Evolutionary conservation across 2,797 vertebrate genomes (phyloP).

Genomic region (Spondyliosoma cantharus): DNA sequence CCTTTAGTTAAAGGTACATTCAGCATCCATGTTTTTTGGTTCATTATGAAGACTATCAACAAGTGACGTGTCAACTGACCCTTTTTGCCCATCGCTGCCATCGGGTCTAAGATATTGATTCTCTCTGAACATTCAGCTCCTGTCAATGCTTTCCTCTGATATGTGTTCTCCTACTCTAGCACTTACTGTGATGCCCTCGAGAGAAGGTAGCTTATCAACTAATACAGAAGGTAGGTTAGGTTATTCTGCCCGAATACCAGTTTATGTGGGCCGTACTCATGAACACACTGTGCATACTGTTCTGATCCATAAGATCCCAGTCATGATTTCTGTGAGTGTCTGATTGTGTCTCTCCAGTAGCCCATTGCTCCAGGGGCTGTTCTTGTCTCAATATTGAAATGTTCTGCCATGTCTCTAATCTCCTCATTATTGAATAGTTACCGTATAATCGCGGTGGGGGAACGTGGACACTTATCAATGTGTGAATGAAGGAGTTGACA

Average conservation of each 20-base stretch:
- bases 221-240: constrained; percentile 40
- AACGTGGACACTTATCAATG: neutral
- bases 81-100: too few relatives aligned
- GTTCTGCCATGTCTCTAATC: neutral
- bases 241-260: constrained; percentile 47
- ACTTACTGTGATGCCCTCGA: constrained; percentile 31
- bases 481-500: too few relatives aligned
- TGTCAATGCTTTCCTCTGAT: constrained; percentile 54
- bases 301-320: too few relatives aligned
- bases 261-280: constrained; percentile 52
- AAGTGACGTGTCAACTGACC: too few relatives aligned
- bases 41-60: too few relatives aligned
- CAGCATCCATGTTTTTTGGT: too few relatives aligned
- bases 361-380: constrained; percentile 44
- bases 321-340: constrained; percentile 49
- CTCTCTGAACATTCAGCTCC: constrained; percentile 54
- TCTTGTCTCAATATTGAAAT: constrained; percentile 23
- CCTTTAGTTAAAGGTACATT: too few relatives aligned
- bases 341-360: constrained; percentile 41
- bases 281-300: constrained; percentile 43
- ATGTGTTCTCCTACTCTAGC: constrained; percentile 44
- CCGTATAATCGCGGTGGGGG: neutral
- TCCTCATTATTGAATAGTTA: neutral
- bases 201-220: constrained; percentile 32
- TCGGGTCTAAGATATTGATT: constrained; percentile 16